These are phyloP conservation scores for Chiloscyllium punctatum DNA, from an alignment of 2,797 vertebrate genomes.

Conservation along the genomic window DNA sequence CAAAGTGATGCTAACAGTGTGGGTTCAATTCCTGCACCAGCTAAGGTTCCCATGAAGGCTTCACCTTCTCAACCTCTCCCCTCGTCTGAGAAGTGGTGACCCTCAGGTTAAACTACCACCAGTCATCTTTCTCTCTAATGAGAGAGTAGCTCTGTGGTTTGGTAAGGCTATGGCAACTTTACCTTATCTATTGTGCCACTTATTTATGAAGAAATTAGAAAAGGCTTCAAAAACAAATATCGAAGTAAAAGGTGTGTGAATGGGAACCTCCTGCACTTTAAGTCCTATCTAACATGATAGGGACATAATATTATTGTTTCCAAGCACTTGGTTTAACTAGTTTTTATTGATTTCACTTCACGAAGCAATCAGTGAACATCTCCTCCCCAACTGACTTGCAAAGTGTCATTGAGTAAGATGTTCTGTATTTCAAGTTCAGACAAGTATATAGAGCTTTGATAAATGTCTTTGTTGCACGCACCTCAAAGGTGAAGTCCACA, in stretches of 20 bases:
- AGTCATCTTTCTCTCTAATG: too few relatives aligned
- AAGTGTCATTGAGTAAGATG: not conserved
- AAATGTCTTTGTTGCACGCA: conserved; percentile 45
- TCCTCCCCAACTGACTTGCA: not conserved
- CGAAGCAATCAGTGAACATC: not conserved
- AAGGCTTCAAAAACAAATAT: not conserved
- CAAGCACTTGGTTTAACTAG: too few relatives aligned
- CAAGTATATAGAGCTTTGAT: not conserved
- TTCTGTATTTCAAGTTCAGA: not conserved
- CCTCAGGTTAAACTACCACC: too few relatives aligned
- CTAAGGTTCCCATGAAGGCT: too few relatives aligned
- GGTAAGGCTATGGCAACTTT: too few relatives aligned
- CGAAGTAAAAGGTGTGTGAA: too few relatives aligned
- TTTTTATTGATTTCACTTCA: not conserved
- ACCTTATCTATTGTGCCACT: too few relatives aligned
- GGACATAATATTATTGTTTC: not conserved
- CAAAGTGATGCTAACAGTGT: too few relatives aligned
- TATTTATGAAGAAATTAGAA: not conserved
- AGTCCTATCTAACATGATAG: not conserved
- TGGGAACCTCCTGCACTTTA: not conserved
- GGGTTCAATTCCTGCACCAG: too few relatives aligned
- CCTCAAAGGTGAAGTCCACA: conserved; percentile 72
- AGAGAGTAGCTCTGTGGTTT: too few relatives aligned
- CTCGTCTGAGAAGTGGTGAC: too few relatives aligned
- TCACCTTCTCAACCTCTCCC: too few relatives aligned